These are phyloP conservation scores for Meles meles DNA, from an alignment of 2,113 vertebrate genomes.

Conservation along the genomic window DNA sequence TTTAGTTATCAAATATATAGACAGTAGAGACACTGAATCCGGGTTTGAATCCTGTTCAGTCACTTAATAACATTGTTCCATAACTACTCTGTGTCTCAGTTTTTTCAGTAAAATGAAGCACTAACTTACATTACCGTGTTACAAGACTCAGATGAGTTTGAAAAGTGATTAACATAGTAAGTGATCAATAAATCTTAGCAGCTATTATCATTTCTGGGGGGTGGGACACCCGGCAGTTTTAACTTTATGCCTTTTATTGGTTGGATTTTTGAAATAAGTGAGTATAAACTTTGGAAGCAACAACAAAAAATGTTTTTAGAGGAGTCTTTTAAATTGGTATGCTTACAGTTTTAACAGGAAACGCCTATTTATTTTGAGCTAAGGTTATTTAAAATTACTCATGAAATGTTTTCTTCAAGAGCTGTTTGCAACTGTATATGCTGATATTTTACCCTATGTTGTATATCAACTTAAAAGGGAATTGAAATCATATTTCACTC, in stretches of 20 bases:
- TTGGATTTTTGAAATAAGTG: slow-evolving; percentile 28
- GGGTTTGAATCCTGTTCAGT: neutral
- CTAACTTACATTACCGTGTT: neutral
- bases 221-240: neutral
- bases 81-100: neutral
- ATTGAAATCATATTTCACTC: neutral
- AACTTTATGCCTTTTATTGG: neutral
- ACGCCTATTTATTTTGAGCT: neutral
- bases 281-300: neutral
- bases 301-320: neutral
- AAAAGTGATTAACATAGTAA: neutral
- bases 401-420: neutral
- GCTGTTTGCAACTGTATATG: neutral
- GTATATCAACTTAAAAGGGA: neutral
- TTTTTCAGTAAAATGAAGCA: neutral
- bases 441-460: neutral
- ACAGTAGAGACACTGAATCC: neutral
- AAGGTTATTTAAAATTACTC: slow-evolving; percentile 27
- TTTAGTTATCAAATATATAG: neutral
- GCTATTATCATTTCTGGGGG: neutral
- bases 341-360: slow-evolving; percentile 28
- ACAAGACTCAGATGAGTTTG: neutral
- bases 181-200: neutral
- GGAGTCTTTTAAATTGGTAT: neutral
- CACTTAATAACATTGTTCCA: neutral